Percentiles rank a stretch among this genome's conserved stretches.
Evolutionary conservation across 1,140 invertebrate species (phyloP).

Genomic region (Gryllus bimaculatus): DNA sequence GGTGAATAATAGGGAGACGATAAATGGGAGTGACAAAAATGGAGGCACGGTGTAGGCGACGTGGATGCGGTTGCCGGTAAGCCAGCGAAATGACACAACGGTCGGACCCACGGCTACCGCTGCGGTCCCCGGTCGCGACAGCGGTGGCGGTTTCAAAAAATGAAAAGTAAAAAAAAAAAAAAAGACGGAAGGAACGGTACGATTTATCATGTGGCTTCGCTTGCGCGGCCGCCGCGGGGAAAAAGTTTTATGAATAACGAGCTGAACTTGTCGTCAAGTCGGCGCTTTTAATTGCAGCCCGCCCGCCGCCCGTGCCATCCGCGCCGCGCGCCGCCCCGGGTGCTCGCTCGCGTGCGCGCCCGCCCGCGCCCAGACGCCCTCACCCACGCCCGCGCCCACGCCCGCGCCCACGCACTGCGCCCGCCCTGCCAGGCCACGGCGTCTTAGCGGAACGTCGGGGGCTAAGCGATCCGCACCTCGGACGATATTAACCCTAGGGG

Average conservation of each 20-base stretch:
- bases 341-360: background rate
- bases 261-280: slow-evolving; percentile 3
- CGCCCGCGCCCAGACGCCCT: background rate
- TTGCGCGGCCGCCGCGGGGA: background rate
- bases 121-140: background rate
- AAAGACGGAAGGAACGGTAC: background rate
- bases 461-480: no score
- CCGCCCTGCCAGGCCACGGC: no score
- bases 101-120: background rate
- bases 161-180: background rate
- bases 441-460: no score
- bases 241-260: slow-evolving; percentile 6
- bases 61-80: no score
- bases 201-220: slow-evolving; percentile 3
- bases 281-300: background rate
- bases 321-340: no score
- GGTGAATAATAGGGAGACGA: no score
- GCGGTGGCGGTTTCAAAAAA: background rate
- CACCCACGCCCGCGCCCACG: no score
- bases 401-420: background rate
- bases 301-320: background rate
- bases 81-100: no score
- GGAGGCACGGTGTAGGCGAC: no score
- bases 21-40: no score
- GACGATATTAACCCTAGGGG: no score